Evolutionary conservation across 2,888 invertebrate species (phyloP).

Genomic region (Parascotia fuliginaria): DNA sequence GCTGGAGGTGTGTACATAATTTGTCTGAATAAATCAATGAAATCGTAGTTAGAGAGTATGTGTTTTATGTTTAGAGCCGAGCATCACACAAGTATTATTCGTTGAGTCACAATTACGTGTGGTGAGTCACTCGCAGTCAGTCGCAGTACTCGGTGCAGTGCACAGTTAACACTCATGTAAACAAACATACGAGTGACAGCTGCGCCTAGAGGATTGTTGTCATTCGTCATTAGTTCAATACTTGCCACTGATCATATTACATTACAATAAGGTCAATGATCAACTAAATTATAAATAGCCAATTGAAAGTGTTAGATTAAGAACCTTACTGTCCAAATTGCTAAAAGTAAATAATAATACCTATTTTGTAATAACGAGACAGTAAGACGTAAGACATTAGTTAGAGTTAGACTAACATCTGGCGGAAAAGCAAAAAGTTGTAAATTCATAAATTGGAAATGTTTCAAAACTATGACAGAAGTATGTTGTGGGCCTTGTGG

Average conservation of each 20-base stretch:
- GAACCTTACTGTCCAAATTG: slow-evolving; percentile 47
- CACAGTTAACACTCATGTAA: background rate
- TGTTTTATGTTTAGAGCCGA: slow-evolving; percentile 52
- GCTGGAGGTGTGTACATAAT: slow-evolving; percentile 70
- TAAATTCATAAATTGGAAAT: slow-evolving; percentile 53
- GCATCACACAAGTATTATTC: slow-evolving; percentile 45
- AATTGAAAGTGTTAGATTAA: slow-evolving; percentile 41
- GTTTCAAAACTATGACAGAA: slow-evolving; percentile 43
- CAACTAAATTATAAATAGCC: slow-evolving; percentile 32
- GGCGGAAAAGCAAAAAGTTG: slow-evolving; percentile 39
- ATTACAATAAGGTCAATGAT: slow-evolving; percentile 30
- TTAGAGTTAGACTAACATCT: slow-evolving; percentile 41
- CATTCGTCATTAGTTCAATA: slow-evolving; percentile 33
- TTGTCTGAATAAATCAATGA: slow-evolving; percentile 65
- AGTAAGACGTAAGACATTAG: slow-evolving; percentile 46
- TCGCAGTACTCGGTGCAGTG: no score
- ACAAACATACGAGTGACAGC: background rate
- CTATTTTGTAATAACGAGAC: slow-evolving; percentile 43
- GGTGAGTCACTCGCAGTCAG: slow-evolving; percentile 29
- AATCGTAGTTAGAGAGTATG: slow-evolving; percentile 55
- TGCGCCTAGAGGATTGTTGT: slow-evolving; percentile 27
- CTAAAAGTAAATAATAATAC: slow-evolving; percentile 35
- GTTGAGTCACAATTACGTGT: slow-evolving; percentile 4
- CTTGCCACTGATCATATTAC: slow-evolving; percentile 34
- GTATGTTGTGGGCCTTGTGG: slow-evolving; percentile 28